Conservation (phyloP, 2,888 invertebrate species). For the Andrena hattorfiana region DNA sequence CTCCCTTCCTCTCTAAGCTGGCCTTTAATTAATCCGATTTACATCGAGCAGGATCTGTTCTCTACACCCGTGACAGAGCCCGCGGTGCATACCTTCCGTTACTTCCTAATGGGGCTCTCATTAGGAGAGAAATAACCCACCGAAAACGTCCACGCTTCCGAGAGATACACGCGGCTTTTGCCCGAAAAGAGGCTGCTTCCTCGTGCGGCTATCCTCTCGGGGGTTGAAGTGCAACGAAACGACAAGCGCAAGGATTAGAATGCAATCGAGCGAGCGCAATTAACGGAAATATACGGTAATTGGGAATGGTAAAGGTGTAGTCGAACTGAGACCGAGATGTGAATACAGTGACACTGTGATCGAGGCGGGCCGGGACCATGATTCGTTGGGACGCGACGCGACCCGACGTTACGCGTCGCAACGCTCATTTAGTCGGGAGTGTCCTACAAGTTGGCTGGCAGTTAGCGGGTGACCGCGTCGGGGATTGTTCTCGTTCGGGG, state of each 20-base stretch:
- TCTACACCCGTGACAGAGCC: slow-evolving; percentile 72
- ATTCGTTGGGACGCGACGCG: neutral
- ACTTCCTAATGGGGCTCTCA: slow-evolving; percentile 83
- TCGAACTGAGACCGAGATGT: neutral
- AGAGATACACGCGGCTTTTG: slow-evolving; percentile 31
- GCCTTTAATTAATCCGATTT: slow-evolving; percentile 83
- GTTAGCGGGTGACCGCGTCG: slow-evolving; percentile 13
- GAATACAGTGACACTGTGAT: neutral
- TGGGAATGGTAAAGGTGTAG: neutral
- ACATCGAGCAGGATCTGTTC: slow-evolving; percentile 77
- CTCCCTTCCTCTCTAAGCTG: neutral
- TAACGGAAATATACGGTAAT: slow-evolving; percentile 19
- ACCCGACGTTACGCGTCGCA: neutral
- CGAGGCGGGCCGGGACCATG: neutral
- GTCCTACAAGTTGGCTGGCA: slow-evolving; percentile 9
- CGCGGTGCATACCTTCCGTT: slow-evolving; percentile 75
- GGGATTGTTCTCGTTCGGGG: slow-evolving; percentile 2
- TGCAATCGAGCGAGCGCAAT: slow-evolving; percentile 7
- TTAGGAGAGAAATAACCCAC: slow-evolving; percentile 78
- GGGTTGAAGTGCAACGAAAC: neutral
- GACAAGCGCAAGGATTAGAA: neutral
- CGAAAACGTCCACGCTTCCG: slow-evolving; percentile 64
- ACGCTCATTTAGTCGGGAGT: slow-evolving; percentile 13
- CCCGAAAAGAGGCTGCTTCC: slow-evolving; percentile 8
- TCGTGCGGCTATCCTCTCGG: neutral